phyloP scores from a whole-genome alignment of 2,888 invertebrate genomes.

The Scaptodrosophila latifasciaeformis region DNA sequence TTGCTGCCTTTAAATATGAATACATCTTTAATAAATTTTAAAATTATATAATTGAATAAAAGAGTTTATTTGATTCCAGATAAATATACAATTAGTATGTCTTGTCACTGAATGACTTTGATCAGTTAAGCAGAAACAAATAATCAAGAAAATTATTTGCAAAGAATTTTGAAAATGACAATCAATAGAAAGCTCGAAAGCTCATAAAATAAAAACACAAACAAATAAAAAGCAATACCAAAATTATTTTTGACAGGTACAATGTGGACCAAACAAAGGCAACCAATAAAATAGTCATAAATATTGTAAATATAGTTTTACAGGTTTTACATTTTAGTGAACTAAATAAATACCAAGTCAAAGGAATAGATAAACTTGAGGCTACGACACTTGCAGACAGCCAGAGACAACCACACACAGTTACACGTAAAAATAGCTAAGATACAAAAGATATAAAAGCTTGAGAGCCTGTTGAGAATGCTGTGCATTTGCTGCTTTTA shows the following conservation, averaged over 20 bases:
- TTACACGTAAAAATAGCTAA: background rate
- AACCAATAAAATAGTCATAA: constrained; percentile 1
- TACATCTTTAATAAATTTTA: background rate
- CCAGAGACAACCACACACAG: background rate
- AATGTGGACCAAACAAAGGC: too few relatives aligned
- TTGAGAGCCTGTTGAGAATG: constrained; percentile 17
- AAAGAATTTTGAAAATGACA: too few relatives aligned
- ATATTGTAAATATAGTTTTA: constrained; percentile 18
- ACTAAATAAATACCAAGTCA: constrained; percentile 17
- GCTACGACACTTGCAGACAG: background rate
- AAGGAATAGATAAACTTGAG: constrained; percentile 5
- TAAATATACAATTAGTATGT: background rate
- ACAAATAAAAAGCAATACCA: too few relatives aligned
- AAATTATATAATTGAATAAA: background rate
- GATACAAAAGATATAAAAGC: constrained; percentile 7
- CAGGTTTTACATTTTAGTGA: background rate
- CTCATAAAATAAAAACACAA: too few relatives aligned
- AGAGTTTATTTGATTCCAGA: background rate
- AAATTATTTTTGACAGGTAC: too few relatives aligned
- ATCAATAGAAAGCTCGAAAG: too few relatives aligned
- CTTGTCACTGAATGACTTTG: too few relatives aligned
- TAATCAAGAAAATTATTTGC: too few relatives aligned
- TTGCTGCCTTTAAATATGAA: background rate
- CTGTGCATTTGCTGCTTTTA: constrained; percentile 29
- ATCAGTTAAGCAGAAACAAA: too few relatives aligned